Base-by-base conservation (phyloP, 2,113 vertebrate genomes). In the Leptosomus discolor region DNA sequence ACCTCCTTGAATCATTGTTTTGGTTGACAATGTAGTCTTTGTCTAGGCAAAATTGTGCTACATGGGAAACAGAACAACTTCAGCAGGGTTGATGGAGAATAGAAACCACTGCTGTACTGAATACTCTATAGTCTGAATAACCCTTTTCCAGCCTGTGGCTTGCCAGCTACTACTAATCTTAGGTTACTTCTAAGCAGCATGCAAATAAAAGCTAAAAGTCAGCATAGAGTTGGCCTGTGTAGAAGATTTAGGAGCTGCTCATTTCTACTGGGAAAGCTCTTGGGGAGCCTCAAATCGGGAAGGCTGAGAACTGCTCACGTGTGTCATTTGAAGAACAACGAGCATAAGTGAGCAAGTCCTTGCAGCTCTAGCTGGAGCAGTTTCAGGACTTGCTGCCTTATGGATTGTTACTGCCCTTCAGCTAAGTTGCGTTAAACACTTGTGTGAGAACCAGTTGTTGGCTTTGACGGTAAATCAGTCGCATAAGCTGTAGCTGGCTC, bases 301-400 rank as follows among this genome's bases (percentile, higher is more conserved):
- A 30, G 36, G 48, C 65, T 54, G 37, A n/a, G 73, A 29, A 12
- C 9, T 26, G 41, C 60, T 78, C 7, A 3, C 11, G 21, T n/a
- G 45, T 36, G 58, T 23, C 18, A 5, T 16, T 0, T 2, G 34
- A 13, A n/a, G 64, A 79, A 20, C 37, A n/a, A 1, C 3, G 9
- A 56, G 45, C 12, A 1, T 5, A 21, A 22, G 45, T 1, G 5
- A 81, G 71, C 4, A 1, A 13, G 53, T 36, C 50, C 86, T 64
- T 64, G 68, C 54, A 57, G 67, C 90, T 73, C 63, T 81, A 56
- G 13, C 57, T 18, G 21, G 76, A 65, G 61, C 30, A 48, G 7
- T 8, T 6, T 1, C 17, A 36, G 87, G 22, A 37, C 48, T 1
- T 83, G 56, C 26, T 36, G 77, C 83, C 30, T 64, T 41, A 0